phyloP scores from a whole-genome alignment of 2,797 vertebrate species.

The Gephyroberyx darwinii region DNA sequence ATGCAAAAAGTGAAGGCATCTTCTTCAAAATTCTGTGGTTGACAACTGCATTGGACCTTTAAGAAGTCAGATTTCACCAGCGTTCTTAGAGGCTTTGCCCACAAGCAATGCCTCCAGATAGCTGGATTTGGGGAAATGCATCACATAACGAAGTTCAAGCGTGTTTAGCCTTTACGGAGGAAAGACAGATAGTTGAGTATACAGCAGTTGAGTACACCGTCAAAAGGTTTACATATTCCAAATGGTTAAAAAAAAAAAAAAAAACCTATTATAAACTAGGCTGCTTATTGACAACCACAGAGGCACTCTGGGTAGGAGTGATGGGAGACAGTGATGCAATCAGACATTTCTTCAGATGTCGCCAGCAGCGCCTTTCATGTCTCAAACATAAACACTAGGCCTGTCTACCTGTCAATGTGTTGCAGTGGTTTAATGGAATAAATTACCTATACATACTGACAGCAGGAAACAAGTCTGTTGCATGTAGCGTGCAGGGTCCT shows the following conservation, averaged over 20 bases:
- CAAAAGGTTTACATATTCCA: background rate
- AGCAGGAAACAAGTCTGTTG: conserved; percentile 48
- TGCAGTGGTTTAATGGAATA: conserved; percentile 69
- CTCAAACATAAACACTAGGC: conserved; percentile 54
- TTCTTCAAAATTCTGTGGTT: conserved; percentile 31
- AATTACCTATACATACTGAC: conserved; percentile 59
- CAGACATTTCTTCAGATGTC: conserved; percentile 47
- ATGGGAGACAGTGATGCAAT: conserved; percentile 22
- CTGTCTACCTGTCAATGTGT: conserved; percentile 58
- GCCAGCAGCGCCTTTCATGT: conserved; percentile 52
- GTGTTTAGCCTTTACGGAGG: conserved; percentile 9
- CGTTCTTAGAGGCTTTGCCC: conserved; percentile 51
- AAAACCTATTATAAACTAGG: conserved; percentile 5
- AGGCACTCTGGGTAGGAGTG: conserved; percentile 9
- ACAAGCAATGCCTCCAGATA: conserved; percentile 46
- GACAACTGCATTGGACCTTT: conserved; percentile 32
- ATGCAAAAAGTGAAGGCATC: no score
- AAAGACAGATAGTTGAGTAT: background rate
- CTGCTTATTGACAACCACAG: background rate
- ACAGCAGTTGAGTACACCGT: background rate
- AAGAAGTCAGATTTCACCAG: conserved; percentile 34
- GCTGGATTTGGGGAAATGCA: conserved; percentile 41
- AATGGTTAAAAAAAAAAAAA: background rate
- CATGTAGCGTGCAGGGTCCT: conserved; percentile 44
- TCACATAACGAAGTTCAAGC: conserved; percentile 26